Evolutionary conservation across 2,888 invertebrate species (phyloP).

Genomic region (Pycnomerus fuliginosus): DNA sequence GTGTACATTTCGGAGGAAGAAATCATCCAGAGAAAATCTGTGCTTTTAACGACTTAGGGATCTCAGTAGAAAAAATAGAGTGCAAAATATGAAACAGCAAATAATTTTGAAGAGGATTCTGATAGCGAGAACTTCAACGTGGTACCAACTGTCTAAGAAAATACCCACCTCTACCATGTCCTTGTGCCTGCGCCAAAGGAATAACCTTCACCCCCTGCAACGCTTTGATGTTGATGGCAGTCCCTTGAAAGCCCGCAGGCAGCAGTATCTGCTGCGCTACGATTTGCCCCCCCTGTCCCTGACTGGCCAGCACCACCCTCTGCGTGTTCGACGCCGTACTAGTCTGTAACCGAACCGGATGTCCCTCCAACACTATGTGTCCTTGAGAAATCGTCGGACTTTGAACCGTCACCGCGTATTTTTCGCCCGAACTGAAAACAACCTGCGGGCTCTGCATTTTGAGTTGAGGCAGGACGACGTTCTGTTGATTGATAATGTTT

Average conservation of each 20-base stretch:
- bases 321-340: conserved; percentile 38
- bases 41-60: too few species aligned
- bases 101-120: neutral
- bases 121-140: neutral
- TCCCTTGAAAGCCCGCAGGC: conserved; percentile 63
- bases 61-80: too few species aligned
- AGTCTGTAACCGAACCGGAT: conserved; percentile 48
- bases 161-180: conserved; percentile 45
- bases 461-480: conserved; percentile 46
- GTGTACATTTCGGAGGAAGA: too few species aligned
- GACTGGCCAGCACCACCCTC: conserved; percentile 57
- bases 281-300: conserved; percentile 55
- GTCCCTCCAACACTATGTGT: conserved; percentile 49
- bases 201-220: conserved; percentile 65
- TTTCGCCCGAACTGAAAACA: conserved; percentile 41
- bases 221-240: conserved; percentile 61
- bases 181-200: conserved; percentile 54
- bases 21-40: too few species aligned
- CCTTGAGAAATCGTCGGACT: conserved; percentile 35
- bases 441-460: conserved; percentile 47
- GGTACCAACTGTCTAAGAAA: neutral
- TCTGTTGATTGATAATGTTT: conserved; percentile 45
- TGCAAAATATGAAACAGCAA: neutral
- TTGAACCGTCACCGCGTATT: conserved; percentile 13
- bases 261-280: conserved; percentile 60